A percentile compares a stretch with the other conserved stretches of the same genome.
phyloP scores from a whole-genome alignment of 1,140 invertebrate species.

The Eciton burchellii region DNA sequence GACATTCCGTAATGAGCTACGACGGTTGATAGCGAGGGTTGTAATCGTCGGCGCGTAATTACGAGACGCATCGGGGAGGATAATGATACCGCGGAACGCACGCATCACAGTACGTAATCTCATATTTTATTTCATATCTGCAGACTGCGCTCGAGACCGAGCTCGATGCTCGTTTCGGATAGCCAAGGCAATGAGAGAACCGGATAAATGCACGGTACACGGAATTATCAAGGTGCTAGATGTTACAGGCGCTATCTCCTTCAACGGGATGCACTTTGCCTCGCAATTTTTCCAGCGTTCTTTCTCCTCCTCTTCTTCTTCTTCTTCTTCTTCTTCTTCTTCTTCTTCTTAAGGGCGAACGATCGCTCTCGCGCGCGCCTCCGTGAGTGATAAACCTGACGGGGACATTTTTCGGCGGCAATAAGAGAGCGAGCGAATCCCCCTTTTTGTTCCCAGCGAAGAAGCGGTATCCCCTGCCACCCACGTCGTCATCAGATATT shows the following conservation, averaged over 20 bases:
- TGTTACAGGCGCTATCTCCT: no score
- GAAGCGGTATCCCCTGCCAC: neutral
- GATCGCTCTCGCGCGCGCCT: neutral
- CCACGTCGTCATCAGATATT: slow-evolving; percentile 29
- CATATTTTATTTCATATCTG: no score
- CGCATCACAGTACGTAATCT: neutral
- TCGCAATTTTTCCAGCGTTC: no score
- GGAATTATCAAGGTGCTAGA: no score
- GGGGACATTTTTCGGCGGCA: neutral
- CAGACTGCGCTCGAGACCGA: no score
- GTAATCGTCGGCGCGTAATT: no score
- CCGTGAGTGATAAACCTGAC: neutral
- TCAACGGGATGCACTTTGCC: no score
- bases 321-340: neutral
- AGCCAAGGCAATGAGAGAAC: no score
- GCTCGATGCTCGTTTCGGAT: no score
- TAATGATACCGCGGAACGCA: neutral
- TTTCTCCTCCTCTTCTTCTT: no score
- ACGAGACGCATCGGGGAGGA: neutral
- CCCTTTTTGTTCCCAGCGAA: neutral
- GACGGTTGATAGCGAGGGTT: slow-evolving; percentile 12
- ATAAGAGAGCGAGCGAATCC: neutral
- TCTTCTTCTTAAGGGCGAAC: neutral
- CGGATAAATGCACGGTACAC: no score
- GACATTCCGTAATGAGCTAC: slow-evolving; percentile 26